These are phyloP conservation scores for Scaptodrosophila latifasciaeformis DNA, from an alignment of 2,888 invertebrate genomes.

Conservation along the genomic window DNA sequence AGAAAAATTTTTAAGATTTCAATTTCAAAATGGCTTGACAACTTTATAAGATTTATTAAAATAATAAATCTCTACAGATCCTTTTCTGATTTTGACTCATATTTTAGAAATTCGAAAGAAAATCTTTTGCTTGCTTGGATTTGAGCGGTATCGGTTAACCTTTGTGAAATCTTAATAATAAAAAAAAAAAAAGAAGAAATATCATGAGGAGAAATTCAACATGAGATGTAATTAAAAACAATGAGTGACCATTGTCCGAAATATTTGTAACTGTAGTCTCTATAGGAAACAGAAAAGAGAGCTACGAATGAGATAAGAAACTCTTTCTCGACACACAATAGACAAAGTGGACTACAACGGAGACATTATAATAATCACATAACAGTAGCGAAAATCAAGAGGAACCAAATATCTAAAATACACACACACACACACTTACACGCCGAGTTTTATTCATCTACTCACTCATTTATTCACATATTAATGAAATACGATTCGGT, in stretches of 20 bases:
- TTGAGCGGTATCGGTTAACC: too few relatives aligned
- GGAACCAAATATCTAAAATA: slow-evolving; percentile 10
- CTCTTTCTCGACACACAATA: slow-evolving; percentile 10
- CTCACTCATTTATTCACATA: too few relatives aligned
- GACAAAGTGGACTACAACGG: slow-evolving; percentile 32
- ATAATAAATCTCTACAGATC: too few relatives aligned
- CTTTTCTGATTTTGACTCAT: too few relatives aligned
- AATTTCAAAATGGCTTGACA: too few relatives aligned
- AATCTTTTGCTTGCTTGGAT: too few relatives aligned
- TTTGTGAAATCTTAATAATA: too few relatives aligned
- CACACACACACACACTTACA: not conserved
- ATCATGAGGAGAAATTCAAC: slow-evolving; percentile 9
- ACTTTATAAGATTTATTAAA: too few relatives aligned
- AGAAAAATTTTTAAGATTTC: too few relatives aligned
- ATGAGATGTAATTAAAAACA: slow-evolving; percentile 48
- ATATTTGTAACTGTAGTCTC: slow-evolving; percentile 15
- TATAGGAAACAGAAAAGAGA: slow-evolving; percentile 7
- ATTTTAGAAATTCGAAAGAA: too few relatives aligned
- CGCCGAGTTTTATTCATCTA: too few relatives aligned
- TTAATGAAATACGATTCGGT: slow-evolving; percentile 35
- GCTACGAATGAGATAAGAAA: not conserved
- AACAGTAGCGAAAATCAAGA: slow-evolving; percentile 40
- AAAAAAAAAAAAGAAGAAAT: slow-evolving; percentile 13
- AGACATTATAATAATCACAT: slow-evolving; percentile 36
- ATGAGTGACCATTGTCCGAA: slow-evolving; percentile 56